phyloP scores from a whole-genome alignment of 2,113 vertebrate species.

The Vulpes vulpes region DNA sequence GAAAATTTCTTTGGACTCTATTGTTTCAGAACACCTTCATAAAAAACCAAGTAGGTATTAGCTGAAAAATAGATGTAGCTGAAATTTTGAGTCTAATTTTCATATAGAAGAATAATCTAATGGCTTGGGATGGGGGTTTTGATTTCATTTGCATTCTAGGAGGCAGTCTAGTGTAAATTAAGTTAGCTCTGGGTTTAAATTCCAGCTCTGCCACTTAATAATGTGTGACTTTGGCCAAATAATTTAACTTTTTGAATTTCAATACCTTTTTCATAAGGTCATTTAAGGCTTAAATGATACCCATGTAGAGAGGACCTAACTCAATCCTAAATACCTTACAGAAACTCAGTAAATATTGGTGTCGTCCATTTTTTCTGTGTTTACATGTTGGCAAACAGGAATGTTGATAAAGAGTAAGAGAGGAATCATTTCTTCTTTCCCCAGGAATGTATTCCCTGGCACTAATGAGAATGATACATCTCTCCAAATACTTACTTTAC shows the following conservation, averaged over 20 bases:
- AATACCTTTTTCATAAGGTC: not conserved
- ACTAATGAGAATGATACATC: not conserved
- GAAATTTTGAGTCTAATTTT: not conserved
- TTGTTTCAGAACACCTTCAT: not conserved
- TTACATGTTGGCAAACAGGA: not conserved
- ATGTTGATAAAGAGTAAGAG: not conserved
- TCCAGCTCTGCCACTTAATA: not conserved
- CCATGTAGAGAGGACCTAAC: not conserved
- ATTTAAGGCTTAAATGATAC: not conserved
- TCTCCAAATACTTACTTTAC: not conserved
- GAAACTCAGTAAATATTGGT: not conserved
- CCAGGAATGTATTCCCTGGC: not conserved
- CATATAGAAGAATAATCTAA: not conserved
- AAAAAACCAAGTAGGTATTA: not conserved
- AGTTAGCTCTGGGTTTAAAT: not conserved
- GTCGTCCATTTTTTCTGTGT: not conserved
- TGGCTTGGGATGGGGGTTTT: not conserved
- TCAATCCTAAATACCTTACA: not conserved
- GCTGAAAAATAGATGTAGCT: not conserved
- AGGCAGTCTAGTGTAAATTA: not conserved
- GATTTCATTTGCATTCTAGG: not conserved
- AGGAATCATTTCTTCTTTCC: not conserved
- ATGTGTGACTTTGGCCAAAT: not conserved
- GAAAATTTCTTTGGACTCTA: not conserved
- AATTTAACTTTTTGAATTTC: not conserved